Percentiles rank a stretch among this genome's conserved stretches.
phyloP scores from a whole-genome alignment of 2,888 invertebrate genomes.

The Lycophotia porphyrea region DNA sequence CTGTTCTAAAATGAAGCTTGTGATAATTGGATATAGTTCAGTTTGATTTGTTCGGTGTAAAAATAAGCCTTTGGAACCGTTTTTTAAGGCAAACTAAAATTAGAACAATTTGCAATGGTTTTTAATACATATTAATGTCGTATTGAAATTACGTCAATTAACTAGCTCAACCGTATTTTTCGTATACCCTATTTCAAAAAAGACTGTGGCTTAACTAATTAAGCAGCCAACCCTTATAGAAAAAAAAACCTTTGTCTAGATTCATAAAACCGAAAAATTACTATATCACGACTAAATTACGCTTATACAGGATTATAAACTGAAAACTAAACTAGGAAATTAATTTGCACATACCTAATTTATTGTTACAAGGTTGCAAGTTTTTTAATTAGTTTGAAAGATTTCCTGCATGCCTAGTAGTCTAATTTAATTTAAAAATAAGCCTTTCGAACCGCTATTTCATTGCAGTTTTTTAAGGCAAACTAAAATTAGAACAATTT shows the following conservation, averaged over 20 bases:
- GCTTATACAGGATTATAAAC: neutral
- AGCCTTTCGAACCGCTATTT: conserved; percentile 33
- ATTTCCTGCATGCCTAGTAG: conserved; percentile 17
- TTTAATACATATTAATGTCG: neutral
- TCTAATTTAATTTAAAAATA: conserved; percentile 9
- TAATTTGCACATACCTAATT: conserved; percentile 4
- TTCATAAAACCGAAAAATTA: conserved; percentile 9
- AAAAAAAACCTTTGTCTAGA: conserved; percentile 31
- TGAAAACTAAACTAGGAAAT: conserved; percentile 38
- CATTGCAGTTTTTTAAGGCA: conserved; percentile 28
- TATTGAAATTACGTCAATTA: conserved; percentile 16
- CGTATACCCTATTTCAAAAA: neutral
- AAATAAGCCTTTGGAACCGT: conserved; percentile 31
- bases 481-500: conserved; percentile 40
- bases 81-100: conserved; percentile 34
- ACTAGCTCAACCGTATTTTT: neutral
- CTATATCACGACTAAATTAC: conserved; percentile 13
- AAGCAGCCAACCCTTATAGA: neutral
- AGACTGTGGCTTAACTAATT: neutral
- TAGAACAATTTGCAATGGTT: conserved; percentile 34
- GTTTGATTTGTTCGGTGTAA: neutral
- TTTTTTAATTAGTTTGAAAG: conserved; percentile 14
- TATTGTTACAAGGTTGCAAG: conserved; percentile 35
- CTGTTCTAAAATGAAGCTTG: conserved; percentile 2
- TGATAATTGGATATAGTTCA: neutral